Percentiles rank a stretch among this genome's conserved stretches.
Conservation (phyloP, 2,797 vertebrate genomes). For the Pseudochirops corinnae region DNA sequence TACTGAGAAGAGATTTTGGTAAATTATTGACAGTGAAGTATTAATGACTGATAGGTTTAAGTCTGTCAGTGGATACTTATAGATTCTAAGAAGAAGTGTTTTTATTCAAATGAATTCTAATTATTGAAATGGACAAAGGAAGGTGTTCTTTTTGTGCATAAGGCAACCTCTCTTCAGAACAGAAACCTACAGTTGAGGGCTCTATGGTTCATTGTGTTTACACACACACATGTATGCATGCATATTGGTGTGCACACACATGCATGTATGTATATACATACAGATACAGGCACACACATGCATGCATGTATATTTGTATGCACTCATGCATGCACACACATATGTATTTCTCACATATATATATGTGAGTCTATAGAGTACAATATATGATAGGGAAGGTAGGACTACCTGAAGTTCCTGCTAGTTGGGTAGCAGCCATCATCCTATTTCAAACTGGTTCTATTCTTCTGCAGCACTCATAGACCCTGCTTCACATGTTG, state of each 20-base stretch:
- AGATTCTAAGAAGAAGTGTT: background rate
- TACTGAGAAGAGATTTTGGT: background rate
- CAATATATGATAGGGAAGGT: background rate
- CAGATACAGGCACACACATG: too few species aligned
- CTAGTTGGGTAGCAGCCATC: too few species aligned
- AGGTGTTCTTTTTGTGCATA: background rate
- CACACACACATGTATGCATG: too few species aligned
- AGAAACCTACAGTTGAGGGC: background rate
- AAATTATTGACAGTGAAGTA: background rate
- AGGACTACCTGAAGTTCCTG: background rate
- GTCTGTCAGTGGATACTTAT: background rate
- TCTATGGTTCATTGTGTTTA: background rate
- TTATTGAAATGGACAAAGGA: background rate
- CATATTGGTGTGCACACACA: too few species aligned
- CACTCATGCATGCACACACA: too few species aligned
- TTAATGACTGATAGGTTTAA: background rate
- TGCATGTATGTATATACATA: too few species aligned
- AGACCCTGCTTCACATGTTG: background rate
- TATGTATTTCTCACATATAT: background rate
- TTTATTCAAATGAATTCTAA: background rate
- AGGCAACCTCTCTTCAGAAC: background rate
- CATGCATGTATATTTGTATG: too few species aligned
- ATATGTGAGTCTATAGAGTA: background rate
- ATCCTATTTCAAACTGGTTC: background rate
- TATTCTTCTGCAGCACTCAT: conserved; percentile 2